Evolutionary conservation across 2,113 vertebrate genomes (phyloP).

Genomic region (Pogona vitticeps): DNA sequence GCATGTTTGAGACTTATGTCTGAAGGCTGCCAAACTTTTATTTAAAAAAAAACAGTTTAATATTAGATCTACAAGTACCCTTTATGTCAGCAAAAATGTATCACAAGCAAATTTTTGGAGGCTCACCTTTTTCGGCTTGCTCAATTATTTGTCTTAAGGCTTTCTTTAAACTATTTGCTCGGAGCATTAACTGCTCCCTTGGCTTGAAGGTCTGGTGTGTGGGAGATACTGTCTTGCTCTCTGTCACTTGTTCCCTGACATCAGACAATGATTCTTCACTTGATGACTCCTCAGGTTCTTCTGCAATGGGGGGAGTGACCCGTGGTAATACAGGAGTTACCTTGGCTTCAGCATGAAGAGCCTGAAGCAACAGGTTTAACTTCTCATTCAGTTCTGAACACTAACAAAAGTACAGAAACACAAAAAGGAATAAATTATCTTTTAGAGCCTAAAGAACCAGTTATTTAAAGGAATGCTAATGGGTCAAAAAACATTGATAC

Average conservation of each 20-base stretch:
- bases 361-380: slow-evolving; percentile 91
- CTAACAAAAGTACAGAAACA: slow-evolving; percentile 64
- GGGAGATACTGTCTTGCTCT: slow-evolving; percentile 80
- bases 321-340: slow-evolving; percentile 70
- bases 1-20: background rate
- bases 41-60: background rate
- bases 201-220: slow-evolving; percentile 83
- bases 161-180: slow-evolving; percentile 97
- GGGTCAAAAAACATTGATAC: too few relatives aligned
- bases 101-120: background rate
- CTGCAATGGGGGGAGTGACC: slow-evolving; percentile 82
- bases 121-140: slow-evolving; percentile 91
- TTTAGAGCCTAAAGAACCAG: fast-evolving
- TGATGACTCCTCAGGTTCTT: slow-evolving; percentile 86
- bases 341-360: slow-evolving; percentile 85
- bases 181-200: slow-evolving; percentile 89
- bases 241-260: slow-evolving; percentile 84
- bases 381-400: slow-evolving; percentile 94
- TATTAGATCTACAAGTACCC: background rate
- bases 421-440: background rate
- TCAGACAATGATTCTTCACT: slow-evolving; percentile 91
- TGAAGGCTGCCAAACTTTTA: background rate
- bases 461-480: background rate
- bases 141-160: slow-evolving; percentile 95
- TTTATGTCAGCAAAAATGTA: background rate